These are phyloP conservation scores for Eupithecia vulgata DNA, from an alignment of 2,888 invertebrate genomes.

Conservation along the genomic window DNA sequence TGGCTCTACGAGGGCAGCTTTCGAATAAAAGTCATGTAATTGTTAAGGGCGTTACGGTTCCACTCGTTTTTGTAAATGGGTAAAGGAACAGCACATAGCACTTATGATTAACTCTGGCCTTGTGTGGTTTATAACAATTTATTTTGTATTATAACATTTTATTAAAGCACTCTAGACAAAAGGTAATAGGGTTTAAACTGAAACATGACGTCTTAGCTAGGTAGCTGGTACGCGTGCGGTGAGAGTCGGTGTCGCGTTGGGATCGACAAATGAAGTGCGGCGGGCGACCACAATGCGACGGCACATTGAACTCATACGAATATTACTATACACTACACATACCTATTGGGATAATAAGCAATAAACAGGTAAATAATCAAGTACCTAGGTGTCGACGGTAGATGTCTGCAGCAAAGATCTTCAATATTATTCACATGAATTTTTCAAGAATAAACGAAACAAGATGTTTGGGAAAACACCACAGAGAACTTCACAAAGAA, in stretches of 20 bases:
- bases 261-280: constrained; percentile 25
- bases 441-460: not conserved
- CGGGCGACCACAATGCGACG: constrained; percentile 10
- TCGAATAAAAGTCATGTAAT: not conserved
- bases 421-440: not conserved
- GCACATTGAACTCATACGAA: not conserved
- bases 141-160: not conserved
- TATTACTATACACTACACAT: too few species aligned
- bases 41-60: not conserved
- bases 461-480: not conserved
- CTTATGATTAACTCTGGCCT: not conserved
- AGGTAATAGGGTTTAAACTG: not conserved
- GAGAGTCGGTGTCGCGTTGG: not conserved
- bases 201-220: constrained; percentile 3
- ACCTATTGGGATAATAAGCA: not conserved
- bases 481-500: not conserved
- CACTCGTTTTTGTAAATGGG: not conserved
- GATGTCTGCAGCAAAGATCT: not conserved
- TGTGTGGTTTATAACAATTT: not conserved
- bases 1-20: not conserved
- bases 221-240: constrained; percentile 5
- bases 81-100: not conserved
- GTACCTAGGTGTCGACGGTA: not conserved
- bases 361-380: not conserved
- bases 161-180: not conserved